A percentile compares a stretch with the other conserved stretches of the same genome.
Conservation (phyloP, 2,113 vertebrate species). For the Misgurnus mizolepis region DNA sequence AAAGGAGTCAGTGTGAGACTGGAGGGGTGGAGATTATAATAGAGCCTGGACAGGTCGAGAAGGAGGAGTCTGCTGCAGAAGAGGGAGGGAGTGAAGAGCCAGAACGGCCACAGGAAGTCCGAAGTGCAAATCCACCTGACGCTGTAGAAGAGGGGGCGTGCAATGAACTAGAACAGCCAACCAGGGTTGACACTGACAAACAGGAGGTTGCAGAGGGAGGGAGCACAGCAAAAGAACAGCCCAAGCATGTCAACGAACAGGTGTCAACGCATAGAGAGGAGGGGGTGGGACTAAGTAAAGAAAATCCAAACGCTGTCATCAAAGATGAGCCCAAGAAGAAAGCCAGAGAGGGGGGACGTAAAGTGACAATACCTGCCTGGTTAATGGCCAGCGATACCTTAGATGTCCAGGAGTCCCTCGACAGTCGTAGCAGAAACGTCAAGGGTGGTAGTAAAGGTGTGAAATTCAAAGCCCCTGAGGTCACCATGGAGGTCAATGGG, state of each 20-base stretch:
- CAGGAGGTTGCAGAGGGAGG: background rate
- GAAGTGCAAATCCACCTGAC: constrained; percentile 6
- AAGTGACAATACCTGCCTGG: constrained; percentile 2
- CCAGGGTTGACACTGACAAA: background rate
- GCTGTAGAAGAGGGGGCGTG: background rate
- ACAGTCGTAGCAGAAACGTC: background rate
- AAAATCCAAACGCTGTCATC: constrained; percentile 28
- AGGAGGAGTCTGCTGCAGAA: constrained; percentile 38
- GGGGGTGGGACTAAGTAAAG: constrained; percentile 8
- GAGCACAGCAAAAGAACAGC: constrained; percentile 26
- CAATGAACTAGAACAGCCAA: background rate
- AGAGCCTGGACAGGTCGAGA: constrained; percentile 59
- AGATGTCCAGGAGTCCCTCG: constrained; percentile 7
- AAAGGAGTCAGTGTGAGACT: constrained; percentile 11
- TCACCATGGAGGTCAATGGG: constrained; percentile 23
- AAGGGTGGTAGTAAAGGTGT: background rate
- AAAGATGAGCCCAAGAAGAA: constrained; percentile 31
- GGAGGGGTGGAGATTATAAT: constrained; percentile 39
- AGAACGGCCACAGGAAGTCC: background rate
- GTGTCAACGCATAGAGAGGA: background rate
- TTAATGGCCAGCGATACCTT: constrained; percentile 8
- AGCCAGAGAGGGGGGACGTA: constrained; percentile 19
- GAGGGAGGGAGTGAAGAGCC: background rate
- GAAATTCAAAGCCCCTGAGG: constrained; percentile 31
- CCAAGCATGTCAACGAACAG: constrained; percentile 22